These are phyloP conservation scores for Microcebus murinus DNA, from an alignment of 2,113 vertebrate species.

Conservation along the genomic window DNA sequence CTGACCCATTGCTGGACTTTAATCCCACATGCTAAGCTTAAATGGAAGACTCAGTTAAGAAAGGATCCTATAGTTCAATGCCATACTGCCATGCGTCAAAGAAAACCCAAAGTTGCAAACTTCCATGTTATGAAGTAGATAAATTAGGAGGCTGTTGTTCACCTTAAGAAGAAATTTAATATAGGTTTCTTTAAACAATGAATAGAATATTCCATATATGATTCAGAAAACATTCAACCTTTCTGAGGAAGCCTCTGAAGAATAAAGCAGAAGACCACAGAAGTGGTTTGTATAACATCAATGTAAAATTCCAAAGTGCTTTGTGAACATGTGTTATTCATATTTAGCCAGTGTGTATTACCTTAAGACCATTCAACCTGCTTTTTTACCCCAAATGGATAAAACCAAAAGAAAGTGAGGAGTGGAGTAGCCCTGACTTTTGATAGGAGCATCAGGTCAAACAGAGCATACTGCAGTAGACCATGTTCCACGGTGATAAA, in stretches of 20 bases:
- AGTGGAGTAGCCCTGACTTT: neutral
- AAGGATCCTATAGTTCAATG: neutral
- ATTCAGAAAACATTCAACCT: constrained; percentile 15
- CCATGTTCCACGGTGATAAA: neutral
- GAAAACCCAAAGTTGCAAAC: constrained; percentile 47
- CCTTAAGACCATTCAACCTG: neutral
- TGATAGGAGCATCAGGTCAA: neutral
- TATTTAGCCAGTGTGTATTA: constrained; percentile 30
- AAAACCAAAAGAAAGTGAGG: neutral
- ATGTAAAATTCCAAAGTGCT: constrained; percentile 40
- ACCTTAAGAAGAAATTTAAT: constrained; percentile 31
- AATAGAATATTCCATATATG: constrained; percentile 48
- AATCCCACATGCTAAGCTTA: neutral
- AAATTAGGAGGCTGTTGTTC: constrained; percentile 54
- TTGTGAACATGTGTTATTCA: constrained; percentile 40
- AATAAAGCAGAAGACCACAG: constrained; percentile 47
- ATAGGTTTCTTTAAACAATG: constrained; percentile 50
- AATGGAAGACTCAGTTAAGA: neutral
- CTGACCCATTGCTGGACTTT: neutral
- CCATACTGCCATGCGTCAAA: constrained; percentile 13
- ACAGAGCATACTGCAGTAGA: neutral
- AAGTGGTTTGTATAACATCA: constrained; percentile 2
- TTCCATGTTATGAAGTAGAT: constrained; percentile 52
- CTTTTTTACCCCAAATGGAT: constrained; percentile 40
- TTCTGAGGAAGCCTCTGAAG: constrained; percentile 40